A percentile compares a stretch with the other conserved stretches of the same genome.
Evolutionary conservation across 2,113 vertebrate genomes (phyloP).

Genomic region (Syngnathus scovelli): DNA sequence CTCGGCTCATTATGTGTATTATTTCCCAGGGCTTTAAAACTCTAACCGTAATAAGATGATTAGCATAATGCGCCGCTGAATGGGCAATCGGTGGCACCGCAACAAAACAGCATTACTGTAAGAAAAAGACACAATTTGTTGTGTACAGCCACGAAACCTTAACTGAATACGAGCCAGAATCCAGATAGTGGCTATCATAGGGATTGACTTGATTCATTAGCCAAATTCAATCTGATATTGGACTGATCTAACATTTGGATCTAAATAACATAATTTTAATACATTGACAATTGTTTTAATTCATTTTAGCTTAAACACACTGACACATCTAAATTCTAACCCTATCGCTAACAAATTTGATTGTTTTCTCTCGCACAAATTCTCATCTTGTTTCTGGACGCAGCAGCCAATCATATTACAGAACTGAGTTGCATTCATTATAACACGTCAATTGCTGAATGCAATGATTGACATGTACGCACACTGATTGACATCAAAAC

Average conservation of each 20-base stretch:
- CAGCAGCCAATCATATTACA: no score
- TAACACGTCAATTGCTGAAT: no score
- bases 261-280: not conserved
- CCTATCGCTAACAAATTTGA: no score
- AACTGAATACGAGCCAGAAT: not conserved
- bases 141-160: not conserved
- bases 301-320: no score
- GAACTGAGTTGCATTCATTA: no score
- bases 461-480: no score
- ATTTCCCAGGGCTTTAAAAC: slow-evolving; percentile 45
- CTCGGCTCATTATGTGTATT: slow-evolving; percentile 41
- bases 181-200: not conserved
- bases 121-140: slow-evolving; percentile 14
- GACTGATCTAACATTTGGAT: not conserved
- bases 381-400: no score
- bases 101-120: slow-evolving; percentile 16
- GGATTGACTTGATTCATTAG: not conserved
- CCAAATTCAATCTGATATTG: not conserved
- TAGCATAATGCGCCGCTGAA: slow-evolving; percentile 41
- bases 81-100: slow-evolving; percentile 21
- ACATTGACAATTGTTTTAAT: no score
- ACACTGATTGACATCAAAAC: not conserved
- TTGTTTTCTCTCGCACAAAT: no score
- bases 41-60: slow-evolving; percentile 50
- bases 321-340: no score